Percentiles rank a stretch among this genome's conserved stretches.
Conservation (phyloP, 1,140 invertebrate species). For the Vanessa atalanta region DNA sequence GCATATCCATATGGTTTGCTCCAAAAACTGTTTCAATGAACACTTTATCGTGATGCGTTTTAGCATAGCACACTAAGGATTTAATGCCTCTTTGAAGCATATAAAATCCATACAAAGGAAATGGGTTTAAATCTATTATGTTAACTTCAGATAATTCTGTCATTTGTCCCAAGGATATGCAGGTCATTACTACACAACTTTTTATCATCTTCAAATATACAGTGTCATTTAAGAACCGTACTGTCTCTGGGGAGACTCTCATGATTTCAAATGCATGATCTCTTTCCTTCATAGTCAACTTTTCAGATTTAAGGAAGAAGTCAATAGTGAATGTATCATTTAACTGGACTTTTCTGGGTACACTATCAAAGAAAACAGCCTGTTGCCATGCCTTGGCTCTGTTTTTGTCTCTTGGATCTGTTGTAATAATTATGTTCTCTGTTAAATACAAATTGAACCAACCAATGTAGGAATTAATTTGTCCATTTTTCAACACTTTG, state of each 20-base stretch:
- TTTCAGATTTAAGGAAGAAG: conserved; percentile 72
- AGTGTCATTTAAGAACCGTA: conserved; percentile 82
- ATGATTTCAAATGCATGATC: conserved; percentile 52
- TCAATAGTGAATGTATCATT: conserved; percentile 67
- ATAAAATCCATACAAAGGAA: conserved; percentile 78
- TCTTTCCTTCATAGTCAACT: conserved; percentile 47
- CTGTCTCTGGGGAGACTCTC: conserved; percentile 70
- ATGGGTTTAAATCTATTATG: conserved; percentile 73
- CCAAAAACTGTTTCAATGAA: conserved; percentile 70
- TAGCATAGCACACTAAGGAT: conserved; percentile 65
- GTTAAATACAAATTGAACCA: conserved; percentile 90
- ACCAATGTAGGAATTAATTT: conserved; percentile 83
- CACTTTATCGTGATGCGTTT: conserved; percentile 54
- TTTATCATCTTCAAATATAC: conserved; percentile 70
- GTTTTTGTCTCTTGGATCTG: conserved; percentile 75
- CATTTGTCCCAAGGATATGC: conserved; percentile 61
- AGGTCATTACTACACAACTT: conserved; percentile 57
- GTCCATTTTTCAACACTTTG: conserved; percentile 74
- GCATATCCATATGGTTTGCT: conserved; percentile 60
- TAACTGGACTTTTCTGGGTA: conserved; percentile 62
- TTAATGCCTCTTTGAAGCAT: conserved; percentile 70
- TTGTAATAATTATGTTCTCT: conserved; percentile 82
- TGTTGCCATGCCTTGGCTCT: conserved; percentile 88
- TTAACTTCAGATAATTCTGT: conserved; percentile 53
- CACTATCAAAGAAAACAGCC: conserved; percentile 83